Evolutionary conservation across 2,888 invertebrate species (phyloP).

Genomic region (Entomobrya proxima): DNA sequence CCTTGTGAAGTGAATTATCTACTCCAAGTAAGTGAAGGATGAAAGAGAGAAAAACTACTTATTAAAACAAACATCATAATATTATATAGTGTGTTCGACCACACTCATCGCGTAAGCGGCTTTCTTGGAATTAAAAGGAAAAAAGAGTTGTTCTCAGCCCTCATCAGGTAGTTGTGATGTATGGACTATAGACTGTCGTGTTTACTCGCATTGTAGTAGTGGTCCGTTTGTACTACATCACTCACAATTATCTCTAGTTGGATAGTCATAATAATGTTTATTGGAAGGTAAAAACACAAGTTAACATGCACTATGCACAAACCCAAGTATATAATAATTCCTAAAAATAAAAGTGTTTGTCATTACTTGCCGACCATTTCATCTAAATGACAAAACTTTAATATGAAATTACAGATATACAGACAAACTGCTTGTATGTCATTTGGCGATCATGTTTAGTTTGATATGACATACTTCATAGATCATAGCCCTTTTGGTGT

Average conservation of each 20-base stretch:
- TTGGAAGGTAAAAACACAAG: not conserved
- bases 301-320: not conserved
- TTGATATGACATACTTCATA: too few relatives aligned
- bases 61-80: not conserved
- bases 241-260: not conserved
- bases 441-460: too few relatives aligned
- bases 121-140: too few relatives aligned
- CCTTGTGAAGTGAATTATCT: slow-evolving; percentile 36
- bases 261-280: not conserved
- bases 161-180: too few relatives aligned
- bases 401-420: too few relatives aligned
- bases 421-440: too few relatives aligned
- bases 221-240: not conserved
- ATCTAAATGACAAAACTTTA: not conserved
- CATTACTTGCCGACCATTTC: not conserved
- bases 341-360: not conserved
- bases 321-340: too few relatives aligned
- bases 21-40: slow-evolving; percentile 22
- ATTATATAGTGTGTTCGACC: not conserved
- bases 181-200: too few relatives aligned
- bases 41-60: slow-evolving; percentile 2
- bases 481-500: too few relatives aligned
- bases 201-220: not conserved
- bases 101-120: not conserved
- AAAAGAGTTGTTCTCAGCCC: too few relatives aligned